Evolutionary conservation across 37 sponge, comb jelly and placozoan genomes (phyloP).

Genomic region (Agelas oroides): DNA sequence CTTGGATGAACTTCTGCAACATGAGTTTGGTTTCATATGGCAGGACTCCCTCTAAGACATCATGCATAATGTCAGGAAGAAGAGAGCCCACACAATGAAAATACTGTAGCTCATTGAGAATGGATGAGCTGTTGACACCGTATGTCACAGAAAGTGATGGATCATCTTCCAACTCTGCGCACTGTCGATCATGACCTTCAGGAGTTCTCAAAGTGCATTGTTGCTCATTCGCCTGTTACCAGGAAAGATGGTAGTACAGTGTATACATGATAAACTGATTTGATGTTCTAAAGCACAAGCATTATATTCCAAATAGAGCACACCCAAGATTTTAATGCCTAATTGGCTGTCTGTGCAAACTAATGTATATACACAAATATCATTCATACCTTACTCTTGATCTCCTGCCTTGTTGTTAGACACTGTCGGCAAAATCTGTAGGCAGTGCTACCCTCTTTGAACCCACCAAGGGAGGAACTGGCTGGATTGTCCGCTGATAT

Average conservation of each 20-base stretch:
- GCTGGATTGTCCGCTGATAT: constrained; percentile 60
- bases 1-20: neutral
- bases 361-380: no score
- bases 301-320: no score
- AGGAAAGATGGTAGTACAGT: no score
- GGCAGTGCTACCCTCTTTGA: constrained; percentile 54
- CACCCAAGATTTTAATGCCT: no score
- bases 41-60: no score
- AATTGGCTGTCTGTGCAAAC: no score
- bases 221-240: neutral
- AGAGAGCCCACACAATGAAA: constrained; percentile 43
- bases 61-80: constrained; percentile 73
- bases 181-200: neutral
- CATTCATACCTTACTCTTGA: constrained; percentile 7
- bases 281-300: no score
- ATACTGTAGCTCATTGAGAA: constrained; percentile 6
- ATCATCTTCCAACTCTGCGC: constrained; percentile 9
- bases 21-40: constrained; percentile 28
- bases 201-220: constrained; percentile 5
- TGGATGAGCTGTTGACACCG: constrained; percentile 21
- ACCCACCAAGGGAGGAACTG: constrained; percentile 38
- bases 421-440: constrained; percentile 46
- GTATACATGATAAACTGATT: no score
- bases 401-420: constrained; percentile 34
- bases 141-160: neutral